A percentile compares a stretch with the other conserved stretches of the same genome.
phyloP scores from a whole-genome alignment of 2,797 vertebrate species.

The Cyclopterus lumpus region DNA sequence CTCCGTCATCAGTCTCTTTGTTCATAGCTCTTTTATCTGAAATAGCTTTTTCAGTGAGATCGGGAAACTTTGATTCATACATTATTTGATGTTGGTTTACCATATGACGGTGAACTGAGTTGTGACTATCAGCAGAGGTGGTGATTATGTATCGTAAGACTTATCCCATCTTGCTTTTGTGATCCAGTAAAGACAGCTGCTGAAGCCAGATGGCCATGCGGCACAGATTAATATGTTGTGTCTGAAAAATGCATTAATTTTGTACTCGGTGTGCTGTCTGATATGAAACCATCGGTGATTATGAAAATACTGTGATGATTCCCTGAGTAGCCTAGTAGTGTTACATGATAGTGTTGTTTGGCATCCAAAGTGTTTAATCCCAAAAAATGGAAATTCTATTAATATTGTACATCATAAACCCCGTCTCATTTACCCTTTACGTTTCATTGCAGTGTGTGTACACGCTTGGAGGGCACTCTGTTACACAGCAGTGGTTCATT shows the following conservation, averaged over 20 bases:
- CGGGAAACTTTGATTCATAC: slow-evolving; percentile 4
- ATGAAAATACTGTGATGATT: not conserved
- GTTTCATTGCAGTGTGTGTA: slow-evolving; percentile 6
- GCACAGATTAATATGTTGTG: not conserved
- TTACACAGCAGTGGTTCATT: not conserved
- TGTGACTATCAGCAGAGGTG: slow-evolving; percentile 16
- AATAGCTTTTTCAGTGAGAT: not conserved
- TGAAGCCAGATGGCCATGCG: slow-evolving; percentile 1
- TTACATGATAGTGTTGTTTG: not conserved
- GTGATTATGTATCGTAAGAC: not conserved
- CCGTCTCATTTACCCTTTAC: not conserved
- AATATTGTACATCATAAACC: not conserved
- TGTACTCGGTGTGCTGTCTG: not conserved
- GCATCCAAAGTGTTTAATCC: not conserved
- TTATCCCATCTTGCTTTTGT: slow-evolving; percentile 20
- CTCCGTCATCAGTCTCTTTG: not conserved
- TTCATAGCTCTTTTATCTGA: not conserved
- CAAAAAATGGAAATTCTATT: not conserved
- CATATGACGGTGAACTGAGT: not conserved
- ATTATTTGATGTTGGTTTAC: slow-evolving; percentile 9
- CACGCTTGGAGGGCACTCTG: not conserved
- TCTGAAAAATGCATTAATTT: slow-evolving; percentile 1
- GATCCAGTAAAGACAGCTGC: slow-evolving; percentile 14
- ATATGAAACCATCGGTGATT: not conserved
- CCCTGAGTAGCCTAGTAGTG: not conserved